Evolutionary conservation across 2,113 vertebrate genomes (phyloP).

Genomic region (Aythya baeri): DNA sequence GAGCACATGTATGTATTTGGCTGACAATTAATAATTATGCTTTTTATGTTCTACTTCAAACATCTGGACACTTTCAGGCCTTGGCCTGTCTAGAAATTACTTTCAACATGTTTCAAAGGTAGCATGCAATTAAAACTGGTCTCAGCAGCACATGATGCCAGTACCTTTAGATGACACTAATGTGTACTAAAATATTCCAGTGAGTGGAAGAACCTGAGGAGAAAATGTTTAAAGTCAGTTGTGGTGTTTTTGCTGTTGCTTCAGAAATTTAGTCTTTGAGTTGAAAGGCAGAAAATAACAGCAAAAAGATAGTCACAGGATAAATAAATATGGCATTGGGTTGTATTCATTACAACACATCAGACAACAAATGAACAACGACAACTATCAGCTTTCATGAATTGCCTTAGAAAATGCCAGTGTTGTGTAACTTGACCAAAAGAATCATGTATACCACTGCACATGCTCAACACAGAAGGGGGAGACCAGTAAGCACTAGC

Average conservation of each 20-base stretch:
- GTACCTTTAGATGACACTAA: neutral
- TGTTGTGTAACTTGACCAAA: conserved; percentile 56
- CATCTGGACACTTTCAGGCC: neutral
- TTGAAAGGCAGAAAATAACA: conserved; percentile 28
- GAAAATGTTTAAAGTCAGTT: neutral
- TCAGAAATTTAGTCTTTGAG: neutral
- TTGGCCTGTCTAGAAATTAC: neutral
- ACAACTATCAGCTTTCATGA: conserved; percentile 45
- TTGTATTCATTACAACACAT: conserved; percentile 26
- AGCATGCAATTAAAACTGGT: neutral
- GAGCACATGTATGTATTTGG: neutral
- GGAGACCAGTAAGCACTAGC: neutral
- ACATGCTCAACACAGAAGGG: neutral
- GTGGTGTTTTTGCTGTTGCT: neutral
- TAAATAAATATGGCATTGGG: conserved; percentile 35
- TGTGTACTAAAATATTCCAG: neutral
- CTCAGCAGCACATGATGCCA: neutral
- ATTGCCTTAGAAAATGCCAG: conserved; percentile 27
- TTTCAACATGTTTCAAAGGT: neutral
- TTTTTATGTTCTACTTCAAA: neutral
- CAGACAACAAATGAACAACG: conserved; percentile 34
- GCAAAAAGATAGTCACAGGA: conserved; percentile 25
- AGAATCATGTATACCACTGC: neutral
- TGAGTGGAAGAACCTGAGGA: neutral
- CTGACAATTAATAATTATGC: neutral